Evolutionary conservation across 2,888 invertebrate genomes (phyloP).

Genomic region (Pterostichus madidus): DNA sequence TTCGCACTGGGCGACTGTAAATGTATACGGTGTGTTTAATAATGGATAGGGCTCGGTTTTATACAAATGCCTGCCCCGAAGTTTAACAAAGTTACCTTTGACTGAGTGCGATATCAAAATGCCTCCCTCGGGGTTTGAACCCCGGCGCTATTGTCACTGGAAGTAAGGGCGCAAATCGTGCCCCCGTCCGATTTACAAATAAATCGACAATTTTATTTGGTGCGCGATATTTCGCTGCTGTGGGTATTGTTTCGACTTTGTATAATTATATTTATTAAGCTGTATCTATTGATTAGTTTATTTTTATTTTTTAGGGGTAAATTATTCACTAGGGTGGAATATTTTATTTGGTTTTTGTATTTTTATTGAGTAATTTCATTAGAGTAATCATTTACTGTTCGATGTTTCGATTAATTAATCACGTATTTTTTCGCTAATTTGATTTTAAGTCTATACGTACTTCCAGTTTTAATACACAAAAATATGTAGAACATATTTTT

Average conservation of each 20-base stretch:
- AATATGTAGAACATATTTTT: too few relatives aligned
- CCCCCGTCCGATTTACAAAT: constrained; percentile 60
- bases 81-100: constrained; percentile 71
- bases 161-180: constrained; percentile 44
- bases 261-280: constrained; percentile 50
- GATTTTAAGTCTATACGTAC: background rate
- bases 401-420: constrained; percentile 47
- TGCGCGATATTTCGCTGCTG: constrained; percentile 35
- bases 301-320: constrained; percentile 38
- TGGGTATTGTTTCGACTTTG: constrained; percentile 36
- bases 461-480: too few relatives aligned
- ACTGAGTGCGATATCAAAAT: constrained; percentile 70
- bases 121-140: constrained; percentile 22
- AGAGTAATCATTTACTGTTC: constrained; percentile 15
- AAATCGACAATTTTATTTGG: constrained; percentile 65
- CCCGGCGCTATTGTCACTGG: constrained; percentile 56
- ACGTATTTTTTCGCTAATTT: constrained; percentile 41
- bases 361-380: constrained; percentile 48
- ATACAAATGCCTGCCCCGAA: constrained; percentile 71
- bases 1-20: constrained; percentile 39
- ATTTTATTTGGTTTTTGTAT: constrained; percentile 45
- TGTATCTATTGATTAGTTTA: constrained; percentile 41
- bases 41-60: constrained; percentile 70
- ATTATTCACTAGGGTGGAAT: constrained; percentile 26
- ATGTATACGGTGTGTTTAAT: constrained; percentile 68